Evolutionary conservation across 2,113 vertebrate species (phyloP), one percentile per base, ranked within the genome.

Genomic region (Oreochromis aureus): DNA sequence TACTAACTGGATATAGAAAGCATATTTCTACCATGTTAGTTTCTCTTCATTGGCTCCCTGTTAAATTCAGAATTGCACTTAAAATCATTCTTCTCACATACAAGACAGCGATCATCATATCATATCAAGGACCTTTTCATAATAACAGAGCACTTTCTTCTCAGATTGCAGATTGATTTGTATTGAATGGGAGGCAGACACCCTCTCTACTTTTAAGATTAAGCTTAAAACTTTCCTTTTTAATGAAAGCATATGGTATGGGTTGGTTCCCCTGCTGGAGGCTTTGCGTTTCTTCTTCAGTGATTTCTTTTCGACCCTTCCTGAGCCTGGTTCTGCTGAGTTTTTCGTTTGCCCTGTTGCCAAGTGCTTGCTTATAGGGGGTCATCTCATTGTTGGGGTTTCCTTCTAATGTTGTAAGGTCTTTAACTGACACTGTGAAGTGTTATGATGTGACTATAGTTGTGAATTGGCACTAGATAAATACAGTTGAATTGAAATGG

Each of bases 341-440:
- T 39, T 0, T 66, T 66, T 22, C 0, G 0, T 66, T 66, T 39
- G 34, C 34, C 34, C 61, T 66, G 10, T 13, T 39, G 18, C 34
- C 34, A 1, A 39, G 61, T 0, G 34, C 19, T 66, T 39, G 34
- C 0, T 39, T 12, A 0, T n/a, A 39, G 1, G 34, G 18, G 34
- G 61, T 66, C 61, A 39, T n/a, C 34, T 39, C 61, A 66, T 66
- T 3, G 10, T 6, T 66, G 61, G 34, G 18, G 19, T 2, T 22
- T 66, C 34, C 34, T 66, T 39, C 19, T 66, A 66, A 66, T 6
- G 13, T n/a, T 66, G 2, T 5, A 36, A 39, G 61, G 32, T 66
- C 4, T 66, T 22, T 39, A 66, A 39, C 10, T 66, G 32, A 66
- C 32, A 36, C 1, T 66, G 61, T 12, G 32, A 66, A 36, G 61